These are phyloP conservation scores for Hymenopus coronatus DNA, from an alignment of 2,888 invertebrate genomes.

Conservation along the genomic window DNA sequence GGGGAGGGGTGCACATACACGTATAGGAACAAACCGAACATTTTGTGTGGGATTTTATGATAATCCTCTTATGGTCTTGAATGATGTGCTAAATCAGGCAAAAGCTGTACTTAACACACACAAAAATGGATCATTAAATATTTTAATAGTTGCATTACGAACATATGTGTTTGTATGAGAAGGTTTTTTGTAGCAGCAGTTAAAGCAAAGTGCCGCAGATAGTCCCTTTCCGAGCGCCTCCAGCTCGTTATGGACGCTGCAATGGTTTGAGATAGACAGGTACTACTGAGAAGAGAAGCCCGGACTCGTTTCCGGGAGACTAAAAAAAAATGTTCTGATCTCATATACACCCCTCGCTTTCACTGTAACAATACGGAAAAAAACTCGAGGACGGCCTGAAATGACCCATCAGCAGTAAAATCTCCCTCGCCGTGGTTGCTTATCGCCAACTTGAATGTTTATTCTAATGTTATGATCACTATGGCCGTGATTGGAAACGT, in stretches of 20 bases:
- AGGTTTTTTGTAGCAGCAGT: neutral
- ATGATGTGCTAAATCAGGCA: conserved; percentile 9
- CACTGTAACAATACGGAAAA: neutral
- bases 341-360: neutral
- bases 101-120: conserved; percentile 12
- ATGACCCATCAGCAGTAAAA: neutral
- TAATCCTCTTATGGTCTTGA: conserved; percentile 4
- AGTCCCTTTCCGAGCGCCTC: neutral
- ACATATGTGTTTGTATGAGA: neutral
- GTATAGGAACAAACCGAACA: neutral
- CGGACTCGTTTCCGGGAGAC: neutral
- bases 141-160: conserved; percentile 2
- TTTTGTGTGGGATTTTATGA: neutral
- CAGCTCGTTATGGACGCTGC: neutral
- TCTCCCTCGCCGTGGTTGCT: neutral
- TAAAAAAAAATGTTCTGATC: neutral
- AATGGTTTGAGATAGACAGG: conserved; percentile 2
- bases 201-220: neutral
- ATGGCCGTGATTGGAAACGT: neutral
- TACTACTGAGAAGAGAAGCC: neutral
- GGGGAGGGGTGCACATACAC: neutral
- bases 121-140: conserved; percentile 13
- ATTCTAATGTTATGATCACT: too few relatives aligned
- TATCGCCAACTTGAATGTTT: neutral
- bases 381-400: neutral